phyloP scores from a whole-genome alignment of 2,888 invertebrate genomes.

The Lasiommata megera region DNA sequence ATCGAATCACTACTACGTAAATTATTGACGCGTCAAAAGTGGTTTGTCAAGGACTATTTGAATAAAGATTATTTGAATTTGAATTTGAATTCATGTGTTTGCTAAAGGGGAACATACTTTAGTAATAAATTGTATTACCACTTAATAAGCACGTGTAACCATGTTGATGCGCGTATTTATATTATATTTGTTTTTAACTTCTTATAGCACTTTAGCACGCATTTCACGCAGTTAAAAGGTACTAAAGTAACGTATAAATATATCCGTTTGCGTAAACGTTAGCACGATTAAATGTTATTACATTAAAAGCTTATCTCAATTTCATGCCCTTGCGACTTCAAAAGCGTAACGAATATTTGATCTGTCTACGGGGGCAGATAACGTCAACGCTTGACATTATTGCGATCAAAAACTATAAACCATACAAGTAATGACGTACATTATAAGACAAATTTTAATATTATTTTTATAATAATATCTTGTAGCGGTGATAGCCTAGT shows the following conservation, averaged over 20 bases:
- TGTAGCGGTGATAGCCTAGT: too few relatives aligned
- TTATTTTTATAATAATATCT: too few relatives aligned
- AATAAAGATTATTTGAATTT: too few relatives aligned
- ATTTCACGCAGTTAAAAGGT: constrained; percentile 1
- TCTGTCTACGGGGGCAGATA: constrained; percentile 63
- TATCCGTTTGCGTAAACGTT: constrained; percentile 14
- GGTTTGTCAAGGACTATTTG: too few relatives aligned
- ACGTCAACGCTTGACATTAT: constrained; percentile 66
- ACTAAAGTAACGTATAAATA: constrained; percentile 10
- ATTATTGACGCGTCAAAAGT: too few relatives aligned
- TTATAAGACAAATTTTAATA: neutral
- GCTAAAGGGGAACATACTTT: too few relatives aligned
- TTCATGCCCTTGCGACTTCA: constrained; percentile 60
- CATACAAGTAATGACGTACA: neutral
- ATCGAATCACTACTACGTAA: too few relatives aligned
- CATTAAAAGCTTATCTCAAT: constrained; percentile 59
- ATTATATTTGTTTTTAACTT: neutral
- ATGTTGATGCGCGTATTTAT: too few relatives aligned
- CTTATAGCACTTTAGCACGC: neutral
- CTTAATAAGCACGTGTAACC: too few relatives aligned
- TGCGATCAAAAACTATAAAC: constrained; percentile 45
- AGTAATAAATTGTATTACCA: too few relatives aligned
- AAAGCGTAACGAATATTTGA: constrained; percentile 64
- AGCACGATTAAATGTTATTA: constrained; percentile 21
- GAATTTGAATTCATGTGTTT: too few relatives aligned